Conservation (phyloP, 2,113 vertebrate genomes). For the Dunckerocampus dactyliophorus region DNA sequence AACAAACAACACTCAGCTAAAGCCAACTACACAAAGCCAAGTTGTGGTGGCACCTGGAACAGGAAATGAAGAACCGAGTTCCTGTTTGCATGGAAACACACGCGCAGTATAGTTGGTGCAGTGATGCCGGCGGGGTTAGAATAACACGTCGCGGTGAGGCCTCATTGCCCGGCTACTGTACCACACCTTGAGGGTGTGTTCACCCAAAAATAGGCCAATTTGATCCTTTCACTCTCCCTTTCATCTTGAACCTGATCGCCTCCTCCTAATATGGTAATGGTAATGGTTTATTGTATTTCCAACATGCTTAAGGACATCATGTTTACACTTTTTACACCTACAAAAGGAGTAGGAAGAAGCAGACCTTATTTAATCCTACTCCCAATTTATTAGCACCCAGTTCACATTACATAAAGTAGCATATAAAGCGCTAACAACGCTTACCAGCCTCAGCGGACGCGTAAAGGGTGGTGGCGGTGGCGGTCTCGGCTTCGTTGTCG, state of each 20-base stretch:
- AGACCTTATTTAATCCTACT: no score
- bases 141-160: constrained; percentile 49
- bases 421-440: background rate
- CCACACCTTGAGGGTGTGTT: constrained; percentile 18
- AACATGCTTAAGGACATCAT: no score
- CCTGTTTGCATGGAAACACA: constrained; percentile 62
- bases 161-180: constrained; percentile 20
- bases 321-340: no score
- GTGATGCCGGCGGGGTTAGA: constrained; percentile 49
- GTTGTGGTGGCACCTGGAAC: constrained; percentile 48
- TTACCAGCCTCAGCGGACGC: constrained; percentile 62
- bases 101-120: constrained; percentile 38
- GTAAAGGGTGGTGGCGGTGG: constrained; percentile 33
- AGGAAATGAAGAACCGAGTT: constrained; percentile 67
- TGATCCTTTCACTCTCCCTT: constrained; percentile 44
- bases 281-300: no score
- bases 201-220: constrained; percentile 30
- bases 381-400: no score
- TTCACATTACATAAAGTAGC: no score
- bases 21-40: constrained; percentile 46
- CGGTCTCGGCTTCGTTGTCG: constrained; percentile 52
- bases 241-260: background rate
- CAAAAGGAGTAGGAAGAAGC: no score
- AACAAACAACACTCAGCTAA: constrained; percentile 40
- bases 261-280: no score